Evolutionary conservation across 2,888 invertebrate genomes (phyloP), one percentile per base, ranked within the genome.

Genomic region (Junonia oenone): DNA sequence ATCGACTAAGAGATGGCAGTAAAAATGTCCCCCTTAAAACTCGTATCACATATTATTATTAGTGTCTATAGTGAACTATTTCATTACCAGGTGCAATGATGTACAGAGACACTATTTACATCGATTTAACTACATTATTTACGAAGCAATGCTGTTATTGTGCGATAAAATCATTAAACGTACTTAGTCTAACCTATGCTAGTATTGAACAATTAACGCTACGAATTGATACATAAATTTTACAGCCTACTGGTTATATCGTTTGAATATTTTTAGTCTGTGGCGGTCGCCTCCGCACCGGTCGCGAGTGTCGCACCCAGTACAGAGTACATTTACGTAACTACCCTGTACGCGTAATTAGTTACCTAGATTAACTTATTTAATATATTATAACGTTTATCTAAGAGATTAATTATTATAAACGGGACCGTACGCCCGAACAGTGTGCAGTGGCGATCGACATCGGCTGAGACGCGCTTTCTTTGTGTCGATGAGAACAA

Each of bases 301-400:
- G 38, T 45, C 14, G 73, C 76, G 76, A 76, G 77, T 71, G 74
- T 70, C 75, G 67, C 78, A 69, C 76, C 81, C 85, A 82, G 84
- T 71, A 86, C 88, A 88, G 87, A 83, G 86, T 85, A 83, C 79
- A 81, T 82, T 78, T 74, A 76, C 77, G 83, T 83, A 84, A 82
- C 90, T 90, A 90, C 90, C 90, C 90, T 90, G 90, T 89, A 89
- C 88, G 84, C 82, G 82, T 79, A 85, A 79, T 82, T 83, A 84
- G 56, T 78, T 84, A 81, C 75, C 83, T 85, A 83, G 82, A 78
- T 78, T 83, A 79, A 80, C 78, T 83, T 83, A 83, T 74, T 77
- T 79, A 45, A 81, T 62, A 73, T 58, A 69, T 73, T 78, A 76
- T 78, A 85, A 83, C 81, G 79, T 80, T 72, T 83, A 81, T 75